Base-by-base conservation (phyloP, 2,888 invertebrate species). In the Ormyrus thymus region DNA sequence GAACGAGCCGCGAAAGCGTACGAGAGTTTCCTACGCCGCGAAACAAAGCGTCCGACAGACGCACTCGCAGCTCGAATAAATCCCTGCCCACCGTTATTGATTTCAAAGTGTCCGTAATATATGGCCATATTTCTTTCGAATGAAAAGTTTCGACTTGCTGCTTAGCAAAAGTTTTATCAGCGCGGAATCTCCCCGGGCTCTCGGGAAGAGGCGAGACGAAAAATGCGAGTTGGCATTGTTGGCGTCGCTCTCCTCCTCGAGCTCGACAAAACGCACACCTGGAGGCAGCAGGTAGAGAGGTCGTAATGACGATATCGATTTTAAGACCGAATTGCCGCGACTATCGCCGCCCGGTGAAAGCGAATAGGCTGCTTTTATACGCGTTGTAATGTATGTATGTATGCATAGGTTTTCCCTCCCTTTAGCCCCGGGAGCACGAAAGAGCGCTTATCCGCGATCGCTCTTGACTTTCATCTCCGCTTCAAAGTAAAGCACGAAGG, bases 381-480 rank as follows among this genome's bases (percentile, higher is more conserved):
- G 69, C 29, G 29, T 58, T 71, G 53, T 29, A 29, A 29, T 3
- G 29, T 29, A 29, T 29, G 48, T 76, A 69, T 76, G 56, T 76
- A 70, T 64, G 56, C 56, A 71, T 76, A 55, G 70, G 48, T 48
- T 76, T 76, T 61, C 43, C 29, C 59, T 15, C 65, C 50, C 55
- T 13, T 13, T 51, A 6, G 8, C 45, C 11, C 4, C 68, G 29
- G 29, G 29, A 29, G 29, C 64, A 13, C 7, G 76, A 68, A 48
- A 45, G 46, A 53, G 59, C 65, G 78, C 70, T 79, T 79, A 74
- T 70, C 78, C 70, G 15, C 8, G 58, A 70, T 75, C 74, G 74
- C 62, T 73, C 78, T 69, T 74, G 65, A 79, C 78, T 79, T 79
- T 74, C 74, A 74, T 79, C 78, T 79, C 55, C 7, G 53, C 55